Conservation (phyloP, 1,140 invertebrate genomes). For the Drosophila kepulauana region DNA sequence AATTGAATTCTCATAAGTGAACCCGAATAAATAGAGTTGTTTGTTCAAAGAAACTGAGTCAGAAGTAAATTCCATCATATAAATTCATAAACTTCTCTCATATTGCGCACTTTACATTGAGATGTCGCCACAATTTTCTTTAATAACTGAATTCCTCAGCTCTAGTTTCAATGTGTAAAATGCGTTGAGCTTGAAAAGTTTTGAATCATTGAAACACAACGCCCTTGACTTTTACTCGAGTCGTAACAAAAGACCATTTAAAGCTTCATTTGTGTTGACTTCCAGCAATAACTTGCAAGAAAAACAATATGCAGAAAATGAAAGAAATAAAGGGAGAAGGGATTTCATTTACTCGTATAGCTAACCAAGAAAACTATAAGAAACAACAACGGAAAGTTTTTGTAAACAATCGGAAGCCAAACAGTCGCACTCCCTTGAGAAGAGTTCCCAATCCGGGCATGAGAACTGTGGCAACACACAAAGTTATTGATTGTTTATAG, state of each 20-base stretch:
- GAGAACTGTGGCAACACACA: slow-evolving; percentile 50
- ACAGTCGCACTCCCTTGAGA: slow-evolving; percentile 40
- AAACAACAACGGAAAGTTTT: slow-evolving; percentile 33
- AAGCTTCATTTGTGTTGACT: slow-evolving; percentile 41
- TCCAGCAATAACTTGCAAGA: slow-evolving; percentile 21
- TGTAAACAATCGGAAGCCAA: slow-evolving; percentile 40
- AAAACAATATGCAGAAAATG: neutral
- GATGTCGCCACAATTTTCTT: neutral
- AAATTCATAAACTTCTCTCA: neutral
- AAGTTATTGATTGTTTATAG: slow-evolving; percentile 82
- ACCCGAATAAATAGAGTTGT: too few relatives aligned
- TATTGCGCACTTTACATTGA: neutral
- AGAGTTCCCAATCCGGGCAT: slow-evolving; percentile 13
- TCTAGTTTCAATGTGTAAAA: neutral
- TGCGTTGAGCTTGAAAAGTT: neutral
- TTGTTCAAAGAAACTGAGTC: too few relatives aligned
- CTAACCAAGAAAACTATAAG: slow-evolving; percentile 32
- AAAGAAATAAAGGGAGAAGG: neutral
- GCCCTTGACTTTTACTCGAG: slow-evolving; percentile 33
- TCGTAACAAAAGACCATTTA: slow-evolving; percentile 28
- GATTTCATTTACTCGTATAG: slow-evolving; percentile 4
- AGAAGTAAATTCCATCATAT: too few relatives aligned
- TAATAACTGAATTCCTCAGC: neutral
- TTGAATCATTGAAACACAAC: slow-evolving; percentile 7
- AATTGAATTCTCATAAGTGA: too few relatives aligned